Evolutionary conservation across 2,797 vertebrate genomes (phyloP).

Genomic region (Alosa sapidissima): DNA sequence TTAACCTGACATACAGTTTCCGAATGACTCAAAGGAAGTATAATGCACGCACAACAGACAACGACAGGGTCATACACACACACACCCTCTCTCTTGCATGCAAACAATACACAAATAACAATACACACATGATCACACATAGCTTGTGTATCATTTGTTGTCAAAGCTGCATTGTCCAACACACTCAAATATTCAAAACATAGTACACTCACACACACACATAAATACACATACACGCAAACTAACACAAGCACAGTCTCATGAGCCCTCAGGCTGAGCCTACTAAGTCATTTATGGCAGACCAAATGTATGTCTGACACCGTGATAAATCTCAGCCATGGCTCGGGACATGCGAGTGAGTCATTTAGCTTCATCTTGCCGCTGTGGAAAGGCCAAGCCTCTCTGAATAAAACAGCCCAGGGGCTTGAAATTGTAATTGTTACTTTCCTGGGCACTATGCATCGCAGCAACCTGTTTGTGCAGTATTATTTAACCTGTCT

Average conservation of each 20-base stretch:
- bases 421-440: slow-evolving; percentile 42
- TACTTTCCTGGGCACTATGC: slow-evolving; percentile 41
- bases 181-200: slow-evolving; percentile 14
- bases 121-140: neutral
- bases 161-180: neutral
- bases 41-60: slow-evolving; percentile 31
- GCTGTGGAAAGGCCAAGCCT: neutral
- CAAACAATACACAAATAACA: neutral
- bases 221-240: neutral
- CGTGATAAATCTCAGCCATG: neutral
- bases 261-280: neutral
- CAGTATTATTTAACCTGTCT: slow-evolving; percentile 48
- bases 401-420: slow-evolving; percentile 30
- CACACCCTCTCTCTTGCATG: neutral
- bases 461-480: slow-evolving; percentile 43
- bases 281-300: neutral
- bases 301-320: slow-evolving; percentile 3
- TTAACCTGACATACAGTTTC: slow-evolving; percentile 13
- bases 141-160: neutral
- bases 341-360: neutral
- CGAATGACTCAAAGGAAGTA: slow-evolving; percentile 30
- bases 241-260: neutral
- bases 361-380: slow-evolving; percentile 14
- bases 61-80: neutral
- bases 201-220: neutral